phyloP scores from a whole-genome alignment of 2,113 vertebrate genomes.

The Chloropsis cyanopogon region DNA sequence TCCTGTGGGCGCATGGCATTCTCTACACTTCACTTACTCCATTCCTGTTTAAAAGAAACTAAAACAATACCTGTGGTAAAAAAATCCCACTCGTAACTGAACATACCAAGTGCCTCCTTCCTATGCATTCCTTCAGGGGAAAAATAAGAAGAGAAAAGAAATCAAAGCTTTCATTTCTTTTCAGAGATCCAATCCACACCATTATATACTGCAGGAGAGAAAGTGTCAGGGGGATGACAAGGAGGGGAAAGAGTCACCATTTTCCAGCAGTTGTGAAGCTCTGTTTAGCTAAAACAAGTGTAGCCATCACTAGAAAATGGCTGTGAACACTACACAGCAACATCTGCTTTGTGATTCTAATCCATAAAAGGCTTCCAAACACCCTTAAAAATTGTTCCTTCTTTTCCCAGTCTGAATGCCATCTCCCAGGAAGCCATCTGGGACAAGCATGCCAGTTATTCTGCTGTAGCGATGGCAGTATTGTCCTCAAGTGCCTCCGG shows the following conservation, averaged over 20 bases:
- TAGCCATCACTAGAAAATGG: slow-evolving; percentile 9
- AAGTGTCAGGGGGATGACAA: background rate
- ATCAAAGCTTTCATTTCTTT: background rate
- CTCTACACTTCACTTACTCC: background rate
- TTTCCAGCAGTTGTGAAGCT: background rate
- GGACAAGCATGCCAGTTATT: slow-evolving; percentile 31
- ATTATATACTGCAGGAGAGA: background rate
- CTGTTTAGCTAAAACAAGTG: background rate
- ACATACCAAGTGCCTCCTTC: background rate
- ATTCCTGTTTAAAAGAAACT: background rate
- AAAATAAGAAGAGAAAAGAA: background rate
- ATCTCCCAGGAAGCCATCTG: slow-evolving; percentile 52
- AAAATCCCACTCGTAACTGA: background rate
- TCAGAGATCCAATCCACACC: background rate
- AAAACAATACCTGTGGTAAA: background rate
- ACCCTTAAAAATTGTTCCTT: slow-evolving; percentile 50
- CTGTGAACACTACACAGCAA: slow-evolving; percentile 23
- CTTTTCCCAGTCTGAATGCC: slow-evolving; percentile 37
- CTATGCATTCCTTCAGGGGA: background rate
- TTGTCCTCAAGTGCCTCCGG: slow-evolving; percentile 56
- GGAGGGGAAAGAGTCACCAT: background rate
- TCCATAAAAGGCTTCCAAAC: slow-evolving; percentile 46
- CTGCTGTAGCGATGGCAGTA: slow-evolving; percentile 4
- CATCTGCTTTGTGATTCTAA: slow-evolving; percentile 46
- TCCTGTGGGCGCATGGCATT: background rate